Evolutionary conservation across 64 coral and sea anemone species (phyloP).

Genomic region (Cladopsammia gracilis): DNA sequence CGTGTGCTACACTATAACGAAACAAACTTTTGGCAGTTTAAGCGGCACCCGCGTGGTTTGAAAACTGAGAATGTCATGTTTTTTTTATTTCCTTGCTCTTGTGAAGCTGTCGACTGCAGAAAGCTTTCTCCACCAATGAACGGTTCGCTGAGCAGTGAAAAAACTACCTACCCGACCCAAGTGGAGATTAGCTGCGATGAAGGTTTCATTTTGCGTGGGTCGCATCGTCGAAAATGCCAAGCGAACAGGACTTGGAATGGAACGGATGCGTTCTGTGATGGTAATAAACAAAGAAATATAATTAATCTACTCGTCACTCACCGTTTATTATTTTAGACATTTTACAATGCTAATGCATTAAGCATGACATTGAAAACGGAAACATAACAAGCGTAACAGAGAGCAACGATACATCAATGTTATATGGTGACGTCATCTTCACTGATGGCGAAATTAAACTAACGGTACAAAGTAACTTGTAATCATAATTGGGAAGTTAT

Average conservation of each 20-base stretch:
- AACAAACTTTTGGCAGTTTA: too few species aligned
- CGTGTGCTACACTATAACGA: too few species aligned
- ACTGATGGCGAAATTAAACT: too few species aligned
- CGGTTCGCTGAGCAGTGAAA: conserved; percentile 27
- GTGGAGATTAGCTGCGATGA: conserved; percentile 62
- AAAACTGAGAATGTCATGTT: too few species aligned
- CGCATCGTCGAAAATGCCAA: conserved; percentile 48
- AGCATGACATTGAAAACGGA: background rate
- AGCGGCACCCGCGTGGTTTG: too few species aligned
- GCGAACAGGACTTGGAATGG: conserved; percentile 76
- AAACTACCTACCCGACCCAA: conserved; percentile 59
- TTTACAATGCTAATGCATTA: background rate
- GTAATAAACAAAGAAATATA: background rate
- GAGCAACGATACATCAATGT: too few species aligned
- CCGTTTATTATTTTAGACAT: background rate
- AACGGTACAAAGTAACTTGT: too few species aligned
- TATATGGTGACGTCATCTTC: too few species aligned
- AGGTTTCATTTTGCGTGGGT: conserved; percentile 73
- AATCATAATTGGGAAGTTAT: too few species aligned
- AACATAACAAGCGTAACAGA: too few species aligned
- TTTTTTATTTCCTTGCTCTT: background rate
- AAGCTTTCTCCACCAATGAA: conserved; percentile 33
- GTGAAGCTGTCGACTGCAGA: conserved; percentile 55
- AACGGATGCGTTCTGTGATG: background rate
- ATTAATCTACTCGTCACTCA: too few species aligned